Percentiles rank a stretch among this genome's conserved stretches.
Evolutionary conservation across 1,140 invertebrate species (phyloP).

Genomic region (Drosophila prosaltans): DNA sequence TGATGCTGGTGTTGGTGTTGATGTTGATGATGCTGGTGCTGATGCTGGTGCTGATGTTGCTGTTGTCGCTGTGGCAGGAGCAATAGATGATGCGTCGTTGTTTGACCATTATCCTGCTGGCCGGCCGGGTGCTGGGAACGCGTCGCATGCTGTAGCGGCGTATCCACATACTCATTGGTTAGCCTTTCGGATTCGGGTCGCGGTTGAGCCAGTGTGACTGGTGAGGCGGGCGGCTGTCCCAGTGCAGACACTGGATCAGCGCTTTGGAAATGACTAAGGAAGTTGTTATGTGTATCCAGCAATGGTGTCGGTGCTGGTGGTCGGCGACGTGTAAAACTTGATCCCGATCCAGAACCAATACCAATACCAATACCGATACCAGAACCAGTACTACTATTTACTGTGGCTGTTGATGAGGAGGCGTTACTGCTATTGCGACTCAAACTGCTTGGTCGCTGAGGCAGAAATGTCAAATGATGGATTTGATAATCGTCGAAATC

Average conservation of each 20-base stretch:
- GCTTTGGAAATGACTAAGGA: constrained; percentile 82
- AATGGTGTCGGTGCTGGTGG: constrained; percentile 27
- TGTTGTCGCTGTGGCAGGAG: constrained; percentile 72
- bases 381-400: constrained; percentile 57
- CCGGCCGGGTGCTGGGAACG: constrained; percentile 72
- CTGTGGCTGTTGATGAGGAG: constrained; percentile 66
- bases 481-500: constrained; percentile 78
- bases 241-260: constrained; percentile 63
- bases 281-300: constrained; percentile 69
- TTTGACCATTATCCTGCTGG: constrained; percentile 78
- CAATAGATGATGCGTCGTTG: constrained; percentile 78
- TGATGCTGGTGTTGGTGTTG: constrained; percentile 39
- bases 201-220: constrained; percentile 87
- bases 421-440: constrained; percentile 78
- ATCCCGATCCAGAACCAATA: constrained; percentile 65
- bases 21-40: constrained; percentile 40
- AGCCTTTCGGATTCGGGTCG: constrained; percentile 90
- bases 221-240: constrained; percentile 70
- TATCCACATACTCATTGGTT: constrained; percentile 94
- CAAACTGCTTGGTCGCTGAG: constrained; percentile 73
- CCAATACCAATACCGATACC: constrained; percentile 55
- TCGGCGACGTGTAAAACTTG: constrained; percentile 77
- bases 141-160: constrained; percentile 85
- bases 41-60: constrained; percentile 60
- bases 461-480: constrained; percentile 78